Evolutionary conservation across 2,113 vertebrate species (phyloP).

Genomic region (Vombatus ursinus): DNA sequence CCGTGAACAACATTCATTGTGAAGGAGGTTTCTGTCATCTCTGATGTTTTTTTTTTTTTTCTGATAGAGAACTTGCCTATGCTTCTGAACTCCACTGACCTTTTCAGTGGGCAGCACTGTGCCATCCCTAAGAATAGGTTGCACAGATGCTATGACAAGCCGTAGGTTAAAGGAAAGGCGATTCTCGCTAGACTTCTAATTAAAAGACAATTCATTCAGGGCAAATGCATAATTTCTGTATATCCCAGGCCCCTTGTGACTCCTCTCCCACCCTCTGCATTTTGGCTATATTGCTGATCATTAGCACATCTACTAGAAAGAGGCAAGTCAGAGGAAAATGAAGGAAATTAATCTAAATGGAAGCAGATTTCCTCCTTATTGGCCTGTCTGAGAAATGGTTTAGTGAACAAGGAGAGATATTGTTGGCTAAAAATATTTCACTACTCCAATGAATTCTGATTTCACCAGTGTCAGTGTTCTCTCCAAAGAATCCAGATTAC

Average conservation of each 20-base stretch:
- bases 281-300: conserved; percentile 24
- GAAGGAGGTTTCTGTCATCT: not conserved
- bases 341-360: not conserved
- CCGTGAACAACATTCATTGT: not conserved
- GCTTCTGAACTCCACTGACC: conserved; percentile 3
- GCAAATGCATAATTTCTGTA: conserved; percentile 13
- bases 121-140: not conserved
- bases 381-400: not conserved
- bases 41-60: conserved; percentile 10
- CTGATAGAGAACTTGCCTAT: not conserved
- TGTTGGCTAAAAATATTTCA: conserved; percentile 5
- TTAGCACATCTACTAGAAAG: not conserved
- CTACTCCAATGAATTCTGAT: conserved; percentile 29
- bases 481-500: not conserved
- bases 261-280: not conserved
- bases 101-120: not conserved
- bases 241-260: not conserved
- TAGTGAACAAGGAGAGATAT: not conserved
- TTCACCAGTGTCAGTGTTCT: not conserved
- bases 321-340: not conserved
- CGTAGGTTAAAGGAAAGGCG: not conserved
- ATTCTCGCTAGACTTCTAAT: not conserved
- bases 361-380: not conserved
- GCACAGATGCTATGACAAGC: not conserved
- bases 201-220: not conserved